Evolutionary conservation across 1,140 invertebrate species (phyloP).

Genomic region (Microplitis demolitor): DNA sequence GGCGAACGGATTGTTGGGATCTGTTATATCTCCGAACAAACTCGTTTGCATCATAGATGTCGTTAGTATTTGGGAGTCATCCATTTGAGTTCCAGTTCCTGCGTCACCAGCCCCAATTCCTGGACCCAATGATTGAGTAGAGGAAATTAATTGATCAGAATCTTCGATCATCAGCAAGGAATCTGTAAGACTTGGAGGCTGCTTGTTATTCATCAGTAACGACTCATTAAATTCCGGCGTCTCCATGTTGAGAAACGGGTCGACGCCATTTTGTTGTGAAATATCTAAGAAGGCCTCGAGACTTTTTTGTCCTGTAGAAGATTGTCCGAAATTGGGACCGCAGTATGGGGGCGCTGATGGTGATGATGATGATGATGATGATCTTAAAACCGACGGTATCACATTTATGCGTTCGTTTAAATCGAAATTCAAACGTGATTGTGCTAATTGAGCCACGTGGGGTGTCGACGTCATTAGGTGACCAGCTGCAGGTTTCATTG

Average conservation of each 20-base stretch:
- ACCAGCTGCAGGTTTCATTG: background rate
- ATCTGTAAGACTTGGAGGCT: background rate
- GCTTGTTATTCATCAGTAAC: constrained; percentile 14
- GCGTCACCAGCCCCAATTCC: constrained; percentile 10
- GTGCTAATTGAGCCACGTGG: background rate
- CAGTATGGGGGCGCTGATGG: constrained; percentile 21
- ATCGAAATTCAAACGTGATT: background rate
- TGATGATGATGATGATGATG: constrained; percentile 20
- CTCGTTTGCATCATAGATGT: constrained; percentile 55
- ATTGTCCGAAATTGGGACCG: too few relatives aligned
- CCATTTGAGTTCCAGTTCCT: constrained; percentile 13
- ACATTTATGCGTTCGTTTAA: constrained; percentile 28
- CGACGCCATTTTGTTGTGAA: constrained; percentile 49
- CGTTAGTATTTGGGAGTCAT: constrained; percentile 47
- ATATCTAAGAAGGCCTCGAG: constrained; percentile 53
- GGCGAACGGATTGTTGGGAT: constrained; percentile 23
- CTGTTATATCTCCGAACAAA: constrained; percentile 39
- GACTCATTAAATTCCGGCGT: constrained; percentile 47
- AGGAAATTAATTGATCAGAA: background rate
- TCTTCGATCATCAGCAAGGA: constrained; percentile 22
- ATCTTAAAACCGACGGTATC: constrained; percentile 42
- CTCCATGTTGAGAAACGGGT: constrained; percentile 50
- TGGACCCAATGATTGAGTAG: background rate
- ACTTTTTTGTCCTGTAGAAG: constrained; percentile 44
- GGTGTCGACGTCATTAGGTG: background rate